These are phyloP conservation scores for Brienomyrus longianalis DNA, from an alignment of 2,113 vertebrate genomes.

Conservation along the genomic window DNA sequence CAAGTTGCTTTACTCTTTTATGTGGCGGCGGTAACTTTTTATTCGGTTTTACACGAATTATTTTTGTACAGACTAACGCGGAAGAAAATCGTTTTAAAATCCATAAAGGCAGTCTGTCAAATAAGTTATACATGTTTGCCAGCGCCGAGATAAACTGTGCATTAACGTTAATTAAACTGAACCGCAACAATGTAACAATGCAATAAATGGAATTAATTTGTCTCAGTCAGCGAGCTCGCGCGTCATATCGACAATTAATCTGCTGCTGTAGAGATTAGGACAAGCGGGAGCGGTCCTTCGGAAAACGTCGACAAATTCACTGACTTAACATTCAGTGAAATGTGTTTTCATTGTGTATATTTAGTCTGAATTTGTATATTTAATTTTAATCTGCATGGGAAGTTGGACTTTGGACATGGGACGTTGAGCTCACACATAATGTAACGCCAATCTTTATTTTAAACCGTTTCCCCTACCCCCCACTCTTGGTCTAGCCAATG, in stretches of 20 bases:
- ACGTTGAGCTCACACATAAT: not conserved
- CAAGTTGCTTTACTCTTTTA: not conserved
- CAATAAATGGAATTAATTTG: conserved; percentile 19
- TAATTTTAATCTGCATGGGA: not conserved
- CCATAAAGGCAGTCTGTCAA: not conserved
- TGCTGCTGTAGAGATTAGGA: not conserved
- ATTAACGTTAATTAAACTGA: conserved; percentile 7
- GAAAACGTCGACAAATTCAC: not conserved
- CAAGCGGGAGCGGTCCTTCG: not conserved
- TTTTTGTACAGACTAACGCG: not conserved
- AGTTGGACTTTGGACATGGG: not conserved
- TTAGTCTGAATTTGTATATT: not conserved
- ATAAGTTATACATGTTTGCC: not conserved
- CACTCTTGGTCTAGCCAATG: no score
- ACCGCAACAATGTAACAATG: not conserved
- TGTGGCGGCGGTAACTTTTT: not conserved
- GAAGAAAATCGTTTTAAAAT: conserved; percentile 1
- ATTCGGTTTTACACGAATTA: not conserved
- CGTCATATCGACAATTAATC: not conserved
- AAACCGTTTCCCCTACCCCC: not conserved
- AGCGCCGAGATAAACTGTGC: not conserved
- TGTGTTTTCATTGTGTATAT: not conserved
- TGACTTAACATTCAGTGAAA: not conserved
- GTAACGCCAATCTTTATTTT: not conserved
- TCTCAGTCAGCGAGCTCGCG: not conserved